phyloP scores from a whole-genome alignment of 1,140 invertebrate genomes.

The Oscheius sp. region DNA sequence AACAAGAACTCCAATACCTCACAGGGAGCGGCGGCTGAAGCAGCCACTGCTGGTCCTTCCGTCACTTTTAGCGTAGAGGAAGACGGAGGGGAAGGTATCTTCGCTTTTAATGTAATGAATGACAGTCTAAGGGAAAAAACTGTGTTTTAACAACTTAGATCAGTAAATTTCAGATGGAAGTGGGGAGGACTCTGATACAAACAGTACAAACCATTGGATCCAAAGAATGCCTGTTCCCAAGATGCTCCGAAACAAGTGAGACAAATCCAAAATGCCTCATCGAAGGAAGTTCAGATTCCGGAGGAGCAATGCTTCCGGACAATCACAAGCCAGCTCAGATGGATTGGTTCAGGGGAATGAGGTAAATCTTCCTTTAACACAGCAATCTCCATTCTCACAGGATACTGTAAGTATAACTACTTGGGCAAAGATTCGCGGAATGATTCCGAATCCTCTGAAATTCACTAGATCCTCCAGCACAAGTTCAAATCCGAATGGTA shows the following conservation, averaged over 20 bases:
- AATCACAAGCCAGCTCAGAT: background rate
- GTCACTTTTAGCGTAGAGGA: background rate
- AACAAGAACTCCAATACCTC: background rate
- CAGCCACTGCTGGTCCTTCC: background rate
- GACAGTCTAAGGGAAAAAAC: no score
- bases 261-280: background rate
- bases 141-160: no score
- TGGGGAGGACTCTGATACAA: conserved; percentile 8
- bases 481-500: conserved; percentile 6
- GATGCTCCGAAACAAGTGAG: conserved; percentile 2
- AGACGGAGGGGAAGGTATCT: background rate
- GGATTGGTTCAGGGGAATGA: background rate
- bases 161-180: background rate
- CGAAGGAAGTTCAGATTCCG: background rate
- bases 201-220: conserved; percentile 6
- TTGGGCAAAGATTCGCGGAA: background rate
- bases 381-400: no score
- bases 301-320: background rate
- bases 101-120: background rate
- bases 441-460: background rate
- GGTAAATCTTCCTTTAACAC: no score
- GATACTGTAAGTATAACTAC: background rate
- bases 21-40: background rate
- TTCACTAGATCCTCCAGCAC: background rate
- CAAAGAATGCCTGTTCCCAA: conserved; percentile 2